These are phyloP conservation scores for Bovichtus diacanthus DNA, from an alignment of 2,797 vertebrate genomes.

Conservation along the genomic window DNA sequence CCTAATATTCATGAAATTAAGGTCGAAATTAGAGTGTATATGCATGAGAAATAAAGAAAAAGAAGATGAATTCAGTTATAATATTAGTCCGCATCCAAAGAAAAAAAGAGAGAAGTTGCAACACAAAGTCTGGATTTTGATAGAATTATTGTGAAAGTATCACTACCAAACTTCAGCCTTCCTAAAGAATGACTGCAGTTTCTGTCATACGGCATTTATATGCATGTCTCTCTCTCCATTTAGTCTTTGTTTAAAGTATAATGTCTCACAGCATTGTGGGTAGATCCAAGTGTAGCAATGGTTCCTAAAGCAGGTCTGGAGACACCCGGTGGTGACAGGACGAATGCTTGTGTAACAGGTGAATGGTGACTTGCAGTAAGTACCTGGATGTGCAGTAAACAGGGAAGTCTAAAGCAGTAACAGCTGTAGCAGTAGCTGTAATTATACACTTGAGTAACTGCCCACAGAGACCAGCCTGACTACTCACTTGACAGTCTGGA, in stretches of 20 bases:
- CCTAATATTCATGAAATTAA: too few species aligned
- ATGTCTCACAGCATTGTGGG: neutral
- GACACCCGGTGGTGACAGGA: slow-evolving; percentile 37
- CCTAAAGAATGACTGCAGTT: neutral
- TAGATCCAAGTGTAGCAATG: neutral
- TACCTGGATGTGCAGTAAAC: neutral
- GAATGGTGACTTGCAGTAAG: neutral
- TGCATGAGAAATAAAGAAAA: too few species aligned
- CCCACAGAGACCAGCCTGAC: neutral
- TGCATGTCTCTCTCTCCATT: neutral
- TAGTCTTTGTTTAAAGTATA: neutral
- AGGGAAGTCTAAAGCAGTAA: neutral
- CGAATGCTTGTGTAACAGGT: neutral
- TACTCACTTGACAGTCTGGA: slow-evolving; percentile 90
- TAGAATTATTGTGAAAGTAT: neutral
- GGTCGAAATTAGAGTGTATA: too few species aligned
- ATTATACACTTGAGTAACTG: slow-evolving; percentile 27
- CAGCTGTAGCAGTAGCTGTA: slow-evolving; percentile 1
- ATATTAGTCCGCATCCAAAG: too few species aligned
- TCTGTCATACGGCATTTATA: neutral
- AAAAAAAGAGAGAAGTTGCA: neutral
- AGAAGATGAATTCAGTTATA: too few species aligned
- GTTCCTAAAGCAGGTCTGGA: slow-evolving; percentile 16
- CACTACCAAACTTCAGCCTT: neutral
- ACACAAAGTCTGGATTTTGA: neutral